A percentile compares a stretch with the other conserved stretches of the same genome.
These are phyloP conservation scores for Lepus americanus DNA, from an alignment of 2,113 vertebrate genomes.

Conservation along the genomic window DNA sequence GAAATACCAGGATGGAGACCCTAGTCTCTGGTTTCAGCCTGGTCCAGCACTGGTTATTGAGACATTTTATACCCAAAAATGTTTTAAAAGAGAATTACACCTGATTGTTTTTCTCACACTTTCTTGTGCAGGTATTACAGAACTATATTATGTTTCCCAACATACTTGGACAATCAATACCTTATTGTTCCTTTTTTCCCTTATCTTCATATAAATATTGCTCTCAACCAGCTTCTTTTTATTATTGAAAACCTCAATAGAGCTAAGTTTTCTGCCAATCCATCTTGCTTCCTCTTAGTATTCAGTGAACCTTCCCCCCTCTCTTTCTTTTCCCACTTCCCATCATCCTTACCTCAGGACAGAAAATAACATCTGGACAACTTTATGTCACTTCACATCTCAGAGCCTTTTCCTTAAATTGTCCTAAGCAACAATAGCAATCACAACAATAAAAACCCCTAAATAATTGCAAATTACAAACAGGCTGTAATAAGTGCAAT, in stretches of 20 bases:
- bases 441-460: conserved; percentile 34
- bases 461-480: conserved; percentile 63
- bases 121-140: neutral
- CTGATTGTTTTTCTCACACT: conserved; percentile 12
- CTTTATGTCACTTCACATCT: conserved; percentile 15
- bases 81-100: neutral
- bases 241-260: neutral
- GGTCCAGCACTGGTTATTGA: neutral
- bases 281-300: neutral
- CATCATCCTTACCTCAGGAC: neutral
- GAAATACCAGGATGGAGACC: no score
- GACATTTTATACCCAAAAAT: neutral
- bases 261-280: conserved; percentile 21
- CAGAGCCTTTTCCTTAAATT: conserved; percentile 41
- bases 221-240: neutral
- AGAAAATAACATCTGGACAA: conserved; percentile 58
- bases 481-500: conserved; percentile 62
- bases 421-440: conserved; percentile 46
- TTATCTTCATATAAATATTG: neutral
- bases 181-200: neutral
- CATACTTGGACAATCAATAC: neutral
- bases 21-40: no score
- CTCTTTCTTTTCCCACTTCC: neutral
- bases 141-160: neutral
- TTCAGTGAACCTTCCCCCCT: neutral